These are phyloP conservation scores for Hyperoplus lanceolatus DNA, from an alignment of 2,797 vertebrate species.

Conservation along the genomic window DNA sequence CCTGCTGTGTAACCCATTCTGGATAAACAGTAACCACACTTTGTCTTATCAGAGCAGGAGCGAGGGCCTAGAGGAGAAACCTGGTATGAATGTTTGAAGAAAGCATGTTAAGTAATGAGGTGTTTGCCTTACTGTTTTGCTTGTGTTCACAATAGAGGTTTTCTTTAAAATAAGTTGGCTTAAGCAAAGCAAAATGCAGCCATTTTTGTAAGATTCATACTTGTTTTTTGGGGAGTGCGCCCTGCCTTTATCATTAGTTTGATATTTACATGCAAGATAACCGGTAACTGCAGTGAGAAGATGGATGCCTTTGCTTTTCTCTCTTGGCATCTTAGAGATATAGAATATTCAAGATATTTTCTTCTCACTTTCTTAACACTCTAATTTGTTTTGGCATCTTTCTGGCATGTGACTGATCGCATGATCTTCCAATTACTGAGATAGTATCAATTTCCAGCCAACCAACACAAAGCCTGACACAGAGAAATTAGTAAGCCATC, in stretches of 20 bases:
- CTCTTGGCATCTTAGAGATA: not conserved
- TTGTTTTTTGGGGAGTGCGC: too few relatives aligned
- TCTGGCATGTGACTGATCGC: slow-evolving; percentile 46
- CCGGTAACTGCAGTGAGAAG: not conserved
- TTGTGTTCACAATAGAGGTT: not conserved
- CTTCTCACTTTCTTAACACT: slow-evolving; percentile 28
- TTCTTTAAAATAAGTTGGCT: not conserved
- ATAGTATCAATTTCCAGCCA: slow-evolving; percentile 51
- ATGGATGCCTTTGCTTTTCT: not conserved
- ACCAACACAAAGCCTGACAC: slow-evolving; percentile 46
- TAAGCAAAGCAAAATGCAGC: too few relatives aligned
- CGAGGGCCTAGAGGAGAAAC: not conserved
- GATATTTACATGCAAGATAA: too few relatives aligned
- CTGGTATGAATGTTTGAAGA: not conserved
- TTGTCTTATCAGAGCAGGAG: not conserved
- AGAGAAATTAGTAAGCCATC: slow-evolving; percentile 9
- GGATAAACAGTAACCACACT: slow-evolving; percentile 19
- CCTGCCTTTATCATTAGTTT: too few relatives aligned
- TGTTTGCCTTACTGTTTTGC: not conserved
- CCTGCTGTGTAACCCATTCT: not conserved
- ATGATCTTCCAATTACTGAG: slow-evolving; percentile 31
- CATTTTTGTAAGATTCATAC: too few relatives aligned
- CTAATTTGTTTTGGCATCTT: slow-evolving; percentile 58
- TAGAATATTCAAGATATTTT: slow-evolving; percentile 9
- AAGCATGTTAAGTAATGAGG: not conserved